Base-by-base conservation (phyloP, 2,888 invertebrate species). In the Pollenia griseotomentosa region DNA sequence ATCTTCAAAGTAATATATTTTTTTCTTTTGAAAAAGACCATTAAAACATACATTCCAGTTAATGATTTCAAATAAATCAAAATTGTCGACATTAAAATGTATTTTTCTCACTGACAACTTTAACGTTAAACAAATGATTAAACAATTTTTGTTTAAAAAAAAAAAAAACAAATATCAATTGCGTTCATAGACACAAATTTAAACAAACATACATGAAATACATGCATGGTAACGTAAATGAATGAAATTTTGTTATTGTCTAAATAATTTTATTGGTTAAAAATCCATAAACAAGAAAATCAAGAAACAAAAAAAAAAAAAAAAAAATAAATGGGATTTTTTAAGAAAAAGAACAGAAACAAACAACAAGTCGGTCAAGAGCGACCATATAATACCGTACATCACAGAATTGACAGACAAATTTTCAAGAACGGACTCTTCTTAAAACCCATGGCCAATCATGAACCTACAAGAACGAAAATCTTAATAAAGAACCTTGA, bases 251-350 rank as follows among this genome's bases (percentile, higher is more conserved):
- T 33, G 4, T 33, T 33, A 33, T 33, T 61, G 61, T 61, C 40
- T 61, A 40, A 61, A 61, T 40, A 61, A 63, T 63, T 42, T 42
- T 63, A 63, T 33, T 42, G 63, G 63, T 63, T 16, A 63, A 57
- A 66, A 57, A 59, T 33, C 33, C 6, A 44, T 68, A 59, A 78
- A 51, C 46, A 46, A 66, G 66, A 19, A 68, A 51, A 40, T 68
- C 14, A 48, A 48, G 12, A 16, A 33, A 68, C 19, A 42, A 46
- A n/a, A n/a, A 42, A 66, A n/a, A n/a, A n/a, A n/a, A n/a, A n/a
- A n/a, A n/a, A n/a, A n/a, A 23, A 23, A 23, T 2, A 23, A 71
- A 71, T 57, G 23, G 46, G 5, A 73, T 73, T 33, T 46, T 2
- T 33, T 0, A 33, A 33, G 33, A 12, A 73, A 59, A 59, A 23